phyloP scores from a whole-genome alignment of 2,797 vertebrate species.

The Aeoliscus strigatus region DNA sequence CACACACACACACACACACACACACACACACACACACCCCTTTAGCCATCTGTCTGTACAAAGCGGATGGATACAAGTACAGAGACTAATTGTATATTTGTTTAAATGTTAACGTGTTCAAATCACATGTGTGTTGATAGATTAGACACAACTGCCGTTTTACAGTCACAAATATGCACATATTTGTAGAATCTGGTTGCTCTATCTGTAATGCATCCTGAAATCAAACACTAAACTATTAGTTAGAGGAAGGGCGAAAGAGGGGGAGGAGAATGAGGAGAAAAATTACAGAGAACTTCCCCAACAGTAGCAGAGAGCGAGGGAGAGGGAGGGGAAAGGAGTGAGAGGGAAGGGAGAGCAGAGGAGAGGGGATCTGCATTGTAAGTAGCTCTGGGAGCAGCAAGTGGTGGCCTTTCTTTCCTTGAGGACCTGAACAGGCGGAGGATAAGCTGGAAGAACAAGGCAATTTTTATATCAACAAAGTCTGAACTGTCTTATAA shows the following conservation, averaged over 20 bases:
- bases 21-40: conserved; percentile 11
- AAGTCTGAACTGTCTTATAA: conserved; percentile 10
- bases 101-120: neutral
- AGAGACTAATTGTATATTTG: conserved; percentile 4
- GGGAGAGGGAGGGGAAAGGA: conserved; percentile 44
- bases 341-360: conserved; percentile 49
- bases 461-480: conserved; percentile 6
- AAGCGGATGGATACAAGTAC: conserved; percentile 1
- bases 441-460: conserved; percentile 17
- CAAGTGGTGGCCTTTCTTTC: conserved; percentile 55
- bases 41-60: neutral
- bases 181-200: conserved; percentile 34
- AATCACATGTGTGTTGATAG: neutral
- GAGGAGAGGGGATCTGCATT: conserved; percentile 64
- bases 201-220: conserved; percentile 65
- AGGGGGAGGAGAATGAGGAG: conserved; percentile 58
- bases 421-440: conserved; percentile 17
- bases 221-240: conserved; percentile 75
- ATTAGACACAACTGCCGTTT: neutral
- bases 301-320: conserved; percentile 56
- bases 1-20: too few species aligned
- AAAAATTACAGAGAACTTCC: conserved; percentile 55
- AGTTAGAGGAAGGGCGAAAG: conserved; percentile 50
- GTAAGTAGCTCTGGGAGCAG: conserved; percentile 65
- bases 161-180: neutral